These are phyloP conservation scores for Cataglyphis altisquamis DNA, from an alignment of 2,888 invertebrate genomes.

Conservation along the genomic window DNA sequence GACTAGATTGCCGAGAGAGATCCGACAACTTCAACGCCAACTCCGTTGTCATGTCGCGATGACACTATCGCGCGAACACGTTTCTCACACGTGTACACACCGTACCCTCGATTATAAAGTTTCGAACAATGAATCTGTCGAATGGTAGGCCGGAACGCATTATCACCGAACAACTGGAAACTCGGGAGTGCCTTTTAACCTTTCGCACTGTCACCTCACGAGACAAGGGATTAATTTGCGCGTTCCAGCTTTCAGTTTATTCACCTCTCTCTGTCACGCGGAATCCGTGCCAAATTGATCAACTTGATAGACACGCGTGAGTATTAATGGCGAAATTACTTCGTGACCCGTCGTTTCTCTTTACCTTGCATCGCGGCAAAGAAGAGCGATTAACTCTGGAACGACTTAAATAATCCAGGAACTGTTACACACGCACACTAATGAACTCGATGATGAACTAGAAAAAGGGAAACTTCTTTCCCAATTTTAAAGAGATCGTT, in stretches of 20 bases:
- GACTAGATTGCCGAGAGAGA: not conserved
- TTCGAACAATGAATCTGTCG: not conserved
- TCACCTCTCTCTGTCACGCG: not conserved
- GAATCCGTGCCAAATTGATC: not conserved
- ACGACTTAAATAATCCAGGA: not conserved
- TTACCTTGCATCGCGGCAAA: not conserved
- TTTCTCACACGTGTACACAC: not conserved
- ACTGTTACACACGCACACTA: not conserved
- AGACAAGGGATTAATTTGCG: constrained; percentile 12
- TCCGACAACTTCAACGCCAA: not conserved
- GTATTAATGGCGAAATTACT: not conserved
- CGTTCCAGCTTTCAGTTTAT: not conserved
- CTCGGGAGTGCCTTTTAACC: constrained; percentile 35
- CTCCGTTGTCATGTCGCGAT: not conserved
- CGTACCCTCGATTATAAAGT: not conserved
- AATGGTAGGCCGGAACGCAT: constrained; percentile 17
- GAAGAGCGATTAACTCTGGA: not conserved
- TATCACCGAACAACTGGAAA: not conserved
- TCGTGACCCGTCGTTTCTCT: not conserved
- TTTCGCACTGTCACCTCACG: constrained; percentile 41
- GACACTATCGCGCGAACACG: not conserved
- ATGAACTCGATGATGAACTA: not conserved
- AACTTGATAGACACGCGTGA: not conserved
- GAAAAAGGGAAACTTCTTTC: not conserved
- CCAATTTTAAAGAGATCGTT: not conserved